Conservation (phyloP, 2,113 vertebrate species). For the Oxyruncus cristatus region DNA sequence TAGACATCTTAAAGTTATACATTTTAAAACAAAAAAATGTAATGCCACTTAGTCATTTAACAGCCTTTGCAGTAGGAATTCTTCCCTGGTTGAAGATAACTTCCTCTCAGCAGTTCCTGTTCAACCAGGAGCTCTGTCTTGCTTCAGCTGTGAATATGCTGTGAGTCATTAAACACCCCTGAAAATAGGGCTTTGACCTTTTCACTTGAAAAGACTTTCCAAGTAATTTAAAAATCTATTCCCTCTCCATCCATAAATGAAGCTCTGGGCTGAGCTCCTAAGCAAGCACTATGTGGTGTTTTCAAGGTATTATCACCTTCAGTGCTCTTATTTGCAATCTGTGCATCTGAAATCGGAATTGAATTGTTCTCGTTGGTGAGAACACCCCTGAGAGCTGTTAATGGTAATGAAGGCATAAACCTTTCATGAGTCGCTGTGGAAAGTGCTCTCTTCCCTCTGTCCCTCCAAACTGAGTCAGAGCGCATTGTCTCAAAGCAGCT, state of each 20-base stretch:
- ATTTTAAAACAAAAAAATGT: not conserved
- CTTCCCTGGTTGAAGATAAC: not conserved
- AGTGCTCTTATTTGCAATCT: not conserved
- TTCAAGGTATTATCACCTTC: not conserved
- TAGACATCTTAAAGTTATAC: not conserved
- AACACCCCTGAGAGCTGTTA: not conserved
- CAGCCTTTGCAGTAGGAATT: not conserved
- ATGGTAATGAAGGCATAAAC: not conserved
- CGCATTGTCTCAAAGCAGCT: not conserved
- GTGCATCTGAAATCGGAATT: not conserved
- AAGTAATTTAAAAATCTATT: not conserved
- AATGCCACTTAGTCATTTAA: not conserved
- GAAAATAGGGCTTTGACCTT: not conserved
- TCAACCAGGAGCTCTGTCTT: not conserved
- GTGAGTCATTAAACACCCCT: not conserved
- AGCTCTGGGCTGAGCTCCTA: not conserved
- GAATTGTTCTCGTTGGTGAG: not conserved
- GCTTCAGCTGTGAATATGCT: not conserved
- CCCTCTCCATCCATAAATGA: not conserved
- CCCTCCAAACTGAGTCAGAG: not conserved
- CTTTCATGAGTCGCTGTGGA: not conserved
- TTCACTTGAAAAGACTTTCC: not conserved
- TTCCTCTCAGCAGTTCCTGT: not conserved
- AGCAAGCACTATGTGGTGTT: not conserved
- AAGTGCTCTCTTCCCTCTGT: not conserved